These are phyloP conservation scores for Athene noctua DNA, from an alignment of 2,113 vertebrate species.

Conservation along the genomic window DNA sequence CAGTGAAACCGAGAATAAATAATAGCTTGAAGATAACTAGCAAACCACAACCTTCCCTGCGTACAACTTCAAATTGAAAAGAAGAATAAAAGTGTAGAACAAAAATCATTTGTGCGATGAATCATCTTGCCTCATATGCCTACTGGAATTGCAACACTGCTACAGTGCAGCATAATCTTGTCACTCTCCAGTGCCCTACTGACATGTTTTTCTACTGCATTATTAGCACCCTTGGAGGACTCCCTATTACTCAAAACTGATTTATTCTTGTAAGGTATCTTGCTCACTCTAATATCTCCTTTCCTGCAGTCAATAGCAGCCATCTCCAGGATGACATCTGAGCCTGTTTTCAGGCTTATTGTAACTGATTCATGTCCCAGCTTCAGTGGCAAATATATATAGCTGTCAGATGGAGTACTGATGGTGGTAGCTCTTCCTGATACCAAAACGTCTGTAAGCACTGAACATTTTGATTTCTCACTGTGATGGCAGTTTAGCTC, in stretches of 20 bases:
- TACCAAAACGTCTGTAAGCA: rapidly evolving
- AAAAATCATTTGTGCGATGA: not conserved
- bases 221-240: not conserved
- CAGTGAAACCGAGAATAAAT: not conserved
- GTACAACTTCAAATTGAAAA: not conserved
- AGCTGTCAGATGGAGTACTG: not conserved
- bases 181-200: not conserved
- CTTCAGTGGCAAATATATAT: not conserved
- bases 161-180: not conserved
- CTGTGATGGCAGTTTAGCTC: not conserved
- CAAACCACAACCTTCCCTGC: not conserved
- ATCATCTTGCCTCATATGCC: not conserved
- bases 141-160: not conserved
- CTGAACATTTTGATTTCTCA: not conserved
- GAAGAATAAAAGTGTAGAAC: not conserved
- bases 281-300: not conserved
- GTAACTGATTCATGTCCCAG: not conserved
- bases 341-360: not conserved
- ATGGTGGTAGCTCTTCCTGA: not conserved
- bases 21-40: not conserved
- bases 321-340: not conserved
- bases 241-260: not conserved
- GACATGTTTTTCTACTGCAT: not conserved
- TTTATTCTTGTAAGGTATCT: slow-evolving; percentile 3
- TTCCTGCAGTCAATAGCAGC: not conserved